phyloP scores from a whole-genome alignment of 2,888 invertebrate species.

The Thymelicus sylvestris region DNA sequence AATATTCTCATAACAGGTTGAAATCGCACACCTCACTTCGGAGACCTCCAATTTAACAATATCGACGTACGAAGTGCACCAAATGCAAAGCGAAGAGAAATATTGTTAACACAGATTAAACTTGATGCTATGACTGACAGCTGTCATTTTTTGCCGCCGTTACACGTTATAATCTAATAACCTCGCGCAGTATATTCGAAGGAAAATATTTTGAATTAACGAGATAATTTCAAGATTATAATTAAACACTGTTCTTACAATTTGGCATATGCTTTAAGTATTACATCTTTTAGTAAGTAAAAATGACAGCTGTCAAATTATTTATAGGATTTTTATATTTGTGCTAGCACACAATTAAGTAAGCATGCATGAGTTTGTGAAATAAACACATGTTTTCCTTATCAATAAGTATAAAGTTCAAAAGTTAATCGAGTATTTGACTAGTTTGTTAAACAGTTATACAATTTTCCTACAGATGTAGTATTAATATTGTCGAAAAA shows the following conservation, averaged over 20 bases:
- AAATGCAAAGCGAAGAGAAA: slow-evolving; percentile 44
- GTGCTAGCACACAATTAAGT: neutral
- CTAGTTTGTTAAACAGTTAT: slow-evolving; percentile 20
- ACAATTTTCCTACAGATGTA: slow-evolving; percentile 20
- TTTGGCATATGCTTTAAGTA: neutral
- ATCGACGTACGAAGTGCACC: slow-evolving; percentile 71
- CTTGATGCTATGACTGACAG: slow-evolving; percentile 14
- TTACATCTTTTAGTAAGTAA: neutral
- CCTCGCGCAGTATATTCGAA: neutral
- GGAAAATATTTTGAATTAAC: neutral
- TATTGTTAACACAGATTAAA: slow-evolving; percentile 28
- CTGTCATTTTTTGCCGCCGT: slow-evolving; percentile 19
- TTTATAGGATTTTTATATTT: neutral
- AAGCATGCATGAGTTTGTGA: neutral
- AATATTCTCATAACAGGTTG: slow-evolving; percentile 59
- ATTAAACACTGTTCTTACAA: neutral
- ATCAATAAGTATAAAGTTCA: slow-evolving; percentile 3
- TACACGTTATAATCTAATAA: neutral
- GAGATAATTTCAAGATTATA: too few species aligned
- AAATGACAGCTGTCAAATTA: slow-evolving; percentile 8
- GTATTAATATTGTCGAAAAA: neutral
- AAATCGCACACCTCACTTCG: slow-evolving; percentile 70
- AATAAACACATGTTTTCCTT: slow-evolving; percentile 12
- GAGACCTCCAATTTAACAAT: slow-evolving; percentile 71
- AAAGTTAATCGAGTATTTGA: slow-evolving; percentile 8